A percentile compares a stretch with the other conserved stretches of the same genome.
Evolutionary conservation across 2,888 invertebrate species (phyloP).

Genomic region (Macrophya alboannulata): DNA sequence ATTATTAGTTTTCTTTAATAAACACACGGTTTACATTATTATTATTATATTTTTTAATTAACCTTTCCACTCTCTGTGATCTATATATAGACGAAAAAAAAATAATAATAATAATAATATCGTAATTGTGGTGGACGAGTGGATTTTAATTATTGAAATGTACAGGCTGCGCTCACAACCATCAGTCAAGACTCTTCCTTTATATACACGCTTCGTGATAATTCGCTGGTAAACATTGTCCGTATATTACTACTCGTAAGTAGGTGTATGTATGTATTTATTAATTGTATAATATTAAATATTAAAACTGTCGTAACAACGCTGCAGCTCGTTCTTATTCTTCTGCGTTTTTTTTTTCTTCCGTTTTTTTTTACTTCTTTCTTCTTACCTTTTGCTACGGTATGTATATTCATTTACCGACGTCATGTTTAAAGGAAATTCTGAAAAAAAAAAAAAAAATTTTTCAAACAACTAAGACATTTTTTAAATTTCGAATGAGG

Average conservation of each 20-base stretch:
- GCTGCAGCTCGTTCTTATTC: no score
- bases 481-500: neutral
- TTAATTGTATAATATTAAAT: slow-evolving; percentile 26
- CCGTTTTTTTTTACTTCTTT: neutral
- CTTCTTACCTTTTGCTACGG: neutral
- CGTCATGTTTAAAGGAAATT: slow-evolving; percentile 26
- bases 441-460: neutral
- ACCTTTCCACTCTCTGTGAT: neutral
- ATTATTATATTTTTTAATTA: neutral
- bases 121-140: neutral
- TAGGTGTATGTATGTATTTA: slow-evolving; percentile 3
- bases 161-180: neutral
- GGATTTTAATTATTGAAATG: neutral
- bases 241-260: neutral
- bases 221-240: neutral
- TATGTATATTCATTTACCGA: neutral
- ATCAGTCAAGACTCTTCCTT: neutral
- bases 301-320: neutral
- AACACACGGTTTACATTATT: neutral
- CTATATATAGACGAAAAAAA: neutral
- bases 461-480: neutral
- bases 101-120: neutral
- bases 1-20: neutral
- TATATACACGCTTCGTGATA: neutral
- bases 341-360: neutral